These are phyloP conservation scores for Panagrolaimus sp. DNA, from an alignment of 1,140 invertebrate species.

Conservation along the genomic window DNA sequence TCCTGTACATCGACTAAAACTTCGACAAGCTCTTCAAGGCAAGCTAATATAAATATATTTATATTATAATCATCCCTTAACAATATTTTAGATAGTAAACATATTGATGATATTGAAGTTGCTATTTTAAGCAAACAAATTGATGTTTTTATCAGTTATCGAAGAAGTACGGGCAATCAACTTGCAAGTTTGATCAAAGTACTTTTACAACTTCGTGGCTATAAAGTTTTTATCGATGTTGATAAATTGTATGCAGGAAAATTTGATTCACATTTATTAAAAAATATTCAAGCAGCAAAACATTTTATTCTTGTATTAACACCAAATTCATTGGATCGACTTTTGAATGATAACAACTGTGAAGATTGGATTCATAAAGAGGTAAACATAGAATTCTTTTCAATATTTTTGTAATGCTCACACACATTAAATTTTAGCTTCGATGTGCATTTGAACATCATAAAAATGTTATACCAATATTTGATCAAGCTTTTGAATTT, in stretches of 20 bases:
- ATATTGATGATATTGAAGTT: conserved; percentile 58
- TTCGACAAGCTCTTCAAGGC: conserved; percentile 79
- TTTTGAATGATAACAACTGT: conserved; percentile 77
- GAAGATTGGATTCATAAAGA: conserved; percentile 97
- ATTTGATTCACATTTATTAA: conserved; percentile 92
- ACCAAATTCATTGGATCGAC: conserved; percentile 84
- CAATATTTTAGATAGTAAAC: conserved; percentile 49
- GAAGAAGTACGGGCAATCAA: conserved; percentile 93
- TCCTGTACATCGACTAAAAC: conserved; percentile 83
- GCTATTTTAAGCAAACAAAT: conserved; percentile 59
- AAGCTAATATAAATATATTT: too few species aligned
- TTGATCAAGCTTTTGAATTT: conserved; percentile 88
- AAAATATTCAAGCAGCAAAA: conserved; percentile 90
- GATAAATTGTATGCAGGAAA: conserved; percentile 90
- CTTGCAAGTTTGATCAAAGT: conserved; percentile 77
- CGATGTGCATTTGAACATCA: conserved; percentile 83
- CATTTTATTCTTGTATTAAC: conserved; percentile 93
- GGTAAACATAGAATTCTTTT: conserved; percentile 22
- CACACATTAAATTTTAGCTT: conserved; percentile 38
- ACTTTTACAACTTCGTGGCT: conserved; percentile 82
- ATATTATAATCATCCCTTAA: too few species aligned
- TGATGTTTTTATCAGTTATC: conserved; percentile 96
- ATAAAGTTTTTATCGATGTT: conserved; percentile 83
- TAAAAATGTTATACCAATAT: conserved; percentile 97
- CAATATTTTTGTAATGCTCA: conserved; percentile 13